Conservation (phyloP, 1,140 invertebrate genomes). For the Oryctes rhinoceros region DNA sequence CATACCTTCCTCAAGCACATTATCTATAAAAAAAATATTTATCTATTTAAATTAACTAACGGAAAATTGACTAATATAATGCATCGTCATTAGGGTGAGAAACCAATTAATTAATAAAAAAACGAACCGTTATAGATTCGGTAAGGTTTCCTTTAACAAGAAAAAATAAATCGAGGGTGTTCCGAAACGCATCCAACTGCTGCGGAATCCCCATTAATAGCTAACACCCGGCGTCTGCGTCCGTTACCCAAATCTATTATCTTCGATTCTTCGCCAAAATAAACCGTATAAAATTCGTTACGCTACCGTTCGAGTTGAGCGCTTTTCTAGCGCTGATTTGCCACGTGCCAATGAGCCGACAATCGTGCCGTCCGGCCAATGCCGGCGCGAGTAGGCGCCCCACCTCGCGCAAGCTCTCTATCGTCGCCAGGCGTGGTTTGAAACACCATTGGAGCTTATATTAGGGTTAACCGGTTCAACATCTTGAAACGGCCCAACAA, state of each 20-base stretch:
- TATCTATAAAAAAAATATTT: not conserved
- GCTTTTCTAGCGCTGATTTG: conserved; percentile 50
- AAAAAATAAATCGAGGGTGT: conserved; percentile 47
- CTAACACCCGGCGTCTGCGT: conserved; percentile 44
- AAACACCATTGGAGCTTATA: conserved; percentile 53
- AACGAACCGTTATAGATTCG: conserved; percentile 9
- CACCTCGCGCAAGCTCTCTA: conserved; percentile 54
- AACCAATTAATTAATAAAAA: conserved; percentile 18
- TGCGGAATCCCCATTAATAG: conserved; percentile 53
- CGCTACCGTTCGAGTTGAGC: conserved; percentile 13
- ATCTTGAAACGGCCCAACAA: conserved; percentile 16
- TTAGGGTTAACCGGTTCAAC: conserved; percentile 29
- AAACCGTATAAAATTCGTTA: conserved; percentile 55
- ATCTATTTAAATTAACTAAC: conserved; percentile 41
- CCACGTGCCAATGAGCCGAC: conserved; percentile 51
- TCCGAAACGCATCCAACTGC: conserved; percentile 49
- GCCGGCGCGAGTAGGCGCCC: conserved; percentile 45
- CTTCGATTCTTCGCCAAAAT: conserved; percentile 40
- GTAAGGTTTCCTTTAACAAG: conserved; percentile 36
- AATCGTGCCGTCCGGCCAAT: conserved; percentile 47
- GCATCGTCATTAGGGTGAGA: not conserved
- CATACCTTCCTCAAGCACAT: not conserved
- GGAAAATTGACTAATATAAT: conserved; percentile 41
- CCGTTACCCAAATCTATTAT: conserved; percentile 11
- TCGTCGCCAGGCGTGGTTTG: conserved; percentile 50